Evolutionary conservation across 2,888 invertebrate species (phyloP).

Genomic region (Allygus modestus): DNA sequence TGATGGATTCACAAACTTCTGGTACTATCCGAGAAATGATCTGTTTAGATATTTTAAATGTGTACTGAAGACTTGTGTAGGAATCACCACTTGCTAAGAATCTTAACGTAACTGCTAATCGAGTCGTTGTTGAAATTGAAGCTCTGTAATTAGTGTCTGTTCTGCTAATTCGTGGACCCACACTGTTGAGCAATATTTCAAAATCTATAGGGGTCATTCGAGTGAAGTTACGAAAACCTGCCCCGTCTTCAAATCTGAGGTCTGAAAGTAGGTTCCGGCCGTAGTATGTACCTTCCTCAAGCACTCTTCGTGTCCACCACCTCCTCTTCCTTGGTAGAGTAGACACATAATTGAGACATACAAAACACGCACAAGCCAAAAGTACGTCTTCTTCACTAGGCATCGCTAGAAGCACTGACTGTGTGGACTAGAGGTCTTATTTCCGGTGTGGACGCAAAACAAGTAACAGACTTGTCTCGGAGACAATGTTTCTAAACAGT

Average conservation of each 20-base stretch:
- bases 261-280: constrained; percentile 23
- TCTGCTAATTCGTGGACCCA: constrained; percentile 59
- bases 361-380: no score
- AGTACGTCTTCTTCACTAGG: no score
- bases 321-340: constrained; percentile 26
- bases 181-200: constrained; percentile 57
- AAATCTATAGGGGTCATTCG: constrained; percentile 63
- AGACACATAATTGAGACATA: constrained; percentile 17
- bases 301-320: constrained; percentile 15
- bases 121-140: constrained; percentile 55
- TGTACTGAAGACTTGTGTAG: no score
- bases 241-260: constrained; percentile 17
- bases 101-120: no score
- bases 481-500: not conserved
- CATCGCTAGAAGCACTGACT: constrained; percentile 22
- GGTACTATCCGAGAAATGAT: constrained; percentile 64
- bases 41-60: constrained; percentile 66
- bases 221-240: constrained; percentile 63
- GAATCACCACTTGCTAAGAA: no score
- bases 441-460: no score
- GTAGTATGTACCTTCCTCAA: constrained; percentile 35
- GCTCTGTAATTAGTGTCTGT: constrained; percentile 39
- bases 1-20: constrained; percentile 66
- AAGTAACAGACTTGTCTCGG: no score
- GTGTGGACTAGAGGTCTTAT: not conserved